Evolutionary conservation across 2,888 invertebrate species (phyloP).

Genomic region (Matsumyia berberina): DNA sequence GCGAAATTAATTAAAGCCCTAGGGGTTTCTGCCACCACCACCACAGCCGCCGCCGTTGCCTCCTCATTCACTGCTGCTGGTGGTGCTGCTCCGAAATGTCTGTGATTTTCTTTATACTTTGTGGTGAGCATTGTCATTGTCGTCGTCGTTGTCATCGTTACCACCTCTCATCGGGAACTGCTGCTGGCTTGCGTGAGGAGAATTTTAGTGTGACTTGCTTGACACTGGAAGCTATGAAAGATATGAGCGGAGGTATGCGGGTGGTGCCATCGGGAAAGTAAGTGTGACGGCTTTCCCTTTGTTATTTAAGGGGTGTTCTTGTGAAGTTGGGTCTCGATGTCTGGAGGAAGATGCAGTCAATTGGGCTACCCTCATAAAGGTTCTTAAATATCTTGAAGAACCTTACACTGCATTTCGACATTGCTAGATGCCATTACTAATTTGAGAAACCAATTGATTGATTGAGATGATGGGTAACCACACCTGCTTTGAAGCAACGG

Average conservation of each 20-base stretch:
- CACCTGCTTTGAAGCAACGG: too few species aligned
- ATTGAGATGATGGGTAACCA: too few species aligned
- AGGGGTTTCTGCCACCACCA: slow-evolving; percentile 42
- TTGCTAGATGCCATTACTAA: too few species aligned
- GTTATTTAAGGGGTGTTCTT: slow-evolving; percentile 2
- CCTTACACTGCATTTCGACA: too few species aligned
- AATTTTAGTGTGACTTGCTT: slow-evolving; percentile 43
- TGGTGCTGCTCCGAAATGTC: slow-evolving; percentile 27
- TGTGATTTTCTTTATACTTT: slow-evolving; percentile 61
- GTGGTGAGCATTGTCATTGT: slow-evolving; percentile 55
- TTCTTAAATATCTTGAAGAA: too few species aligned
- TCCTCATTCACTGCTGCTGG: slow-evolving; percentile 14
- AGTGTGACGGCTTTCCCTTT: slow-evolving; percentile 34
- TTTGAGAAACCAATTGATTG: too few species aligned
- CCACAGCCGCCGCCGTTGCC: background rate
- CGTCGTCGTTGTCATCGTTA: slow-evolving; percentile 38
- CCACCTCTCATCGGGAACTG: slow-evolving; percentile 30
- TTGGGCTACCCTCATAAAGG: too few species aligned
- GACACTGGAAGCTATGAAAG: slow-evolving; percentile 9
- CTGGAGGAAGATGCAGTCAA: background rate
- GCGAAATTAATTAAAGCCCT: slow-evolving; percentile 75
- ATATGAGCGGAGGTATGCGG: slow-evolving; percentile 13
- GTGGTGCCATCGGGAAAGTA: slow-evolving; percentile 28
- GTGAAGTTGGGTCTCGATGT: background rate
- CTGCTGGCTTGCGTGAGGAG: slow-evolving; percentile 46